A percentile compares a stretch with the other conserved stretches of the same genome.
phyloP scores from a whole-genome alignment of 1,140 invertebrate genomes.

The Rhagoletis zephyria region DNA sequence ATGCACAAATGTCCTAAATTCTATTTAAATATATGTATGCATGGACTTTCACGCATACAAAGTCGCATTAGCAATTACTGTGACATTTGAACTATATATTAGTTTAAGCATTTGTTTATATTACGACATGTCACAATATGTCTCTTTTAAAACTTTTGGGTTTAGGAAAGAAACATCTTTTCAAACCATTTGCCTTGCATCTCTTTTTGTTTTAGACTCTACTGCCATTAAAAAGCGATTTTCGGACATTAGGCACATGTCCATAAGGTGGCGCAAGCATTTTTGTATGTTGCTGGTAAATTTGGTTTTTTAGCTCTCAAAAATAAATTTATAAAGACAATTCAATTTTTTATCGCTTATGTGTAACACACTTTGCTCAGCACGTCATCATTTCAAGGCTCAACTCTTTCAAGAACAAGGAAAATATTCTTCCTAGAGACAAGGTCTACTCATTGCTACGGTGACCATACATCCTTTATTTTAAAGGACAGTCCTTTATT shows the following conservation, averaged over 20 bases:
- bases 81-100: slow-evolving; percentile 25
- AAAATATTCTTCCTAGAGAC: too few species aligned
- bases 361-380: not conserved
- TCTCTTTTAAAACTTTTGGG: not conserved
- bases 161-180: not conserved
- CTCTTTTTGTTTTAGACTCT: not conserved
- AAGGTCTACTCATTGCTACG: too few species aligned
- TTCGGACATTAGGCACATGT: not conserved
- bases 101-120: slow-evolving; percentile 23
- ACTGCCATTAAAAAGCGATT: slow-evolving; percentile 26
- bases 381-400: not conserved
- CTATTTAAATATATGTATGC: not conserved
- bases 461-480: too few species aligned
- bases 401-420: too few species aligned
- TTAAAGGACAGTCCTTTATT: too few species aligned
- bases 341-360: not conserved
- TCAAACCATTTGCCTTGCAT: not conserved
- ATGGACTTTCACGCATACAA: not conserved
- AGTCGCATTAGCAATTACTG: not conserved
- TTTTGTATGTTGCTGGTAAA: not conserved
- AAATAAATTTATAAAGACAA: too few species aligned
- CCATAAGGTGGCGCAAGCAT: not conserved
- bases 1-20: too few species aligned
- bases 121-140: not conserved
- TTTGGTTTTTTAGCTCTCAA: not conserved